Conservation (phyloP, 1,140 invertebrate species). For the Listronotus bonariensis region DNA sequence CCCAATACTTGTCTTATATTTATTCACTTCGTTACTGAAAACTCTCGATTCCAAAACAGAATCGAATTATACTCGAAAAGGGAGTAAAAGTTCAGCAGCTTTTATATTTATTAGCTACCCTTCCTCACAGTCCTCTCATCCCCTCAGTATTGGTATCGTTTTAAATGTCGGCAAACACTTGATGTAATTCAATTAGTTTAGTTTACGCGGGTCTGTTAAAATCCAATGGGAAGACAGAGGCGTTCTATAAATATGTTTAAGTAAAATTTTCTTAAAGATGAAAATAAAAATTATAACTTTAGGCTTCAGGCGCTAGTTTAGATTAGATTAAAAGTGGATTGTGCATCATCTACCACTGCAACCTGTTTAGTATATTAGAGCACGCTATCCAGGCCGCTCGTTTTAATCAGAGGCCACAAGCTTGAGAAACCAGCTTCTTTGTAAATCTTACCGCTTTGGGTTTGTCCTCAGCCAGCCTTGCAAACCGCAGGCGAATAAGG, state of each 20-base stretch:
- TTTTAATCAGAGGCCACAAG: too few species aligned
- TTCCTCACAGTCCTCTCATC: not conserved
- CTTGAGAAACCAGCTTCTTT: too few species aligned
- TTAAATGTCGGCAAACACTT: conserved; percentile 36
- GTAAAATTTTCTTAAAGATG: not conserved
- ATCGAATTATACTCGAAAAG: conserved; percentile 30
- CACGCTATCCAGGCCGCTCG: too few species aligned
- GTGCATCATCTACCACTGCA: too few species aligned
- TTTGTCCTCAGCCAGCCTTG: too few species aligned
- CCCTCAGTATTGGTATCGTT: conserved; percentile 28
- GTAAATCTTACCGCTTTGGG: too few species aligned
- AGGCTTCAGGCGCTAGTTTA: too few species aligned
- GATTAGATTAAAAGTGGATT: too few species aligned
- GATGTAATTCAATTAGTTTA: conserved; percentile 36
- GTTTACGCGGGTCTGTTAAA: conserved; percentile 26
- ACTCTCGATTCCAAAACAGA: conserved; percentile 30
- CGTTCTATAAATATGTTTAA: conserved; percentile 4
- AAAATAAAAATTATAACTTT: too few species aligned
- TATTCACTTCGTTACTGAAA: conserved; percentile 24
- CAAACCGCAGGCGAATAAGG: too few species aligned
- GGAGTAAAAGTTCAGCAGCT: conserved; percentile 32
- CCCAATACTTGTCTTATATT: conserved; percentile 21
- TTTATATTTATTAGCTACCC: conserved; percentile 36
- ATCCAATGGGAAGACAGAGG: conserved; percentile 7
- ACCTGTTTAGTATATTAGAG: too few species aligned